Conservation (phyloP, 2,113 vertebrate genomes). For the Campylomormyrus numenius region DNA sequence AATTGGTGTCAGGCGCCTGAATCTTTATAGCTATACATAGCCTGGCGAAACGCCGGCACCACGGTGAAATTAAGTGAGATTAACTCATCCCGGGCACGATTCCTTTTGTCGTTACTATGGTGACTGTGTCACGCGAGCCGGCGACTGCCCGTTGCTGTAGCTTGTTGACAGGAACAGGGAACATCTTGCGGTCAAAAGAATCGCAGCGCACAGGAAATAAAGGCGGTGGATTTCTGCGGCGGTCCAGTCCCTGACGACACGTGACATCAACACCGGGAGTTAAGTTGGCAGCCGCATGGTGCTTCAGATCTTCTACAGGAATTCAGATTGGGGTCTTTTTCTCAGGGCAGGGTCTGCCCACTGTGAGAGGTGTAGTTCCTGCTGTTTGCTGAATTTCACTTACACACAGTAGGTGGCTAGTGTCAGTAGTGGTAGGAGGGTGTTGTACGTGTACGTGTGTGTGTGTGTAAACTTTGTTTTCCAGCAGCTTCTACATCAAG, state of each 20-base stretch:
- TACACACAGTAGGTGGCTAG: not conserved
- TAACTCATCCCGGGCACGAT: conserved; percentile 5
- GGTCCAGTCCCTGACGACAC: not conserved
- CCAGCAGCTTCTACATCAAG: not conserved
- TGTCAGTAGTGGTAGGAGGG: too few species aligned
- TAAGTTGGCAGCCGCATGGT: not conserved
- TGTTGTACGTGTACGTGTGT: not conserved
- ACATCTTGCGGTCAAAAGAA: not conserved
- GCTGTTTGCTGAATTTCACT: not conserved
- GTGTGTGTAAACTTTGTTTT: not conserved
- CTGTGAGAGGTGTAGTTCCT: not conserved
- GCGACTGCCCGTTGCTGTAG: not conserved
- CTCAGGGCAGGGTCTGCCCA: not conserved
- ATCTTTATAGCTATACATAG: not conserved
- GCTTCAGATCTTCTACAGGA: not conserved
- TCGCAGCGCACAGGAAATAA: not conserved
- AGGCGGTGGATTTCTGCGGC: too few species aligned
- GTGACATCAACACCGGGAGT: not conserved
- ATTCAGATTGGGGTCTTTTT: not conserved
- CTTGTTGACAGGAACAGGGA: not conserved
- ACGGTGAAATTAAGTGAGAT: conserved; percentile 8
- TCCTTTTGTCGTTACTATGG: conserved; percentile 16
- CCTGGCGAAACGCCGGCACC: not conserved
- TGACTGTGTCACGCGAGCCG: not conserved
- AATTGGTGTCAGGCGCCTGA: not conserved